Evolutionary conservation across 2,888 invertebrate genomes (phyloP), one percentile per base, ranked within the genome.

Genomic region (Morinoia aosen): DNA sequence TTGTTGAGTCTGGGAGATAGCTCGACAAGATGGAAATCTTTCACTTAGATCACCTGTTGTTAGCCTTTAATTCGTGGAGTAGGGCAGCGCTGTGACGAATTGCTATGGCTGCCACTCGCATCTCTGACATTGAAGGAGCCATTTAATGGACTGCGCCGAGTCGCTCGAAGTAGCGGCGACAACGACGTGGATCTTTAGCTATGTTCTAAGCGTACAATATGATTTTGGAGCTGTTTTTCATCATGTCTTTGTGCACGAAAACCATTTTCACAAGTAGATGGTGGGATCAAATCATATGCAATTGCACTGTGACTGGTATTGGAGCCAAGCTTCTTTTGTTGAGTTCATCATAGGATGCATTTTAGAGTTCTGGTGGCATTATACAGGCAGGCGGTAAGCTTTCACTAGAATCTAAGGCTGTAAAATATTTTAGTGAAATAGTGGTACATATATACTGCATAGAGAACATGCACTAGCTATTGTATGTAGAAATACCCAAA

Each of bases 381-480:
- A 93, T 93, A 93, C 57, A 56, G 57, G 57, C 93, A 93, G 57
- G 57, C 56, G 93, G 57, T 93, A 93, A 93, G 93, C 93, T 93
- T 93, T 93, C 93, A 93, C 93, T 93, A 93, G 93, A 93, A 33
- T 57, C 7, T 93, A 93, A 93, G 93, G 57, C 93, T 93, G 93
- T 93, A 93, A 93, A 57, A 93, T 93, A 93, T 93, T 93, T 93
- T 93, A 93, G 93, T 93, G 93, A 93, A 93, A 57, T 93, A 93
- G 93, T 93, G 93, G 93, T 93, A 96, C 96, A 95, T 96, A 95
- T 96, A 95, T 96, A 96, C 95, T 95, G 96, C 95, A 96, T 96
- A 96, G 95, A 95, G 95, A 95, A 96, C 95, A 95, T 96, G 96
- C 96, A 96, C 96, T 96, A 96, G 95, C 96, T 96, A 95, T 95